These are phyloP conservation scores for Lycopodina hypogea DNA, from an alignment of 37 sponge, comb jelly and placozoan genomes.

Conservation along the genomic window DNA sequence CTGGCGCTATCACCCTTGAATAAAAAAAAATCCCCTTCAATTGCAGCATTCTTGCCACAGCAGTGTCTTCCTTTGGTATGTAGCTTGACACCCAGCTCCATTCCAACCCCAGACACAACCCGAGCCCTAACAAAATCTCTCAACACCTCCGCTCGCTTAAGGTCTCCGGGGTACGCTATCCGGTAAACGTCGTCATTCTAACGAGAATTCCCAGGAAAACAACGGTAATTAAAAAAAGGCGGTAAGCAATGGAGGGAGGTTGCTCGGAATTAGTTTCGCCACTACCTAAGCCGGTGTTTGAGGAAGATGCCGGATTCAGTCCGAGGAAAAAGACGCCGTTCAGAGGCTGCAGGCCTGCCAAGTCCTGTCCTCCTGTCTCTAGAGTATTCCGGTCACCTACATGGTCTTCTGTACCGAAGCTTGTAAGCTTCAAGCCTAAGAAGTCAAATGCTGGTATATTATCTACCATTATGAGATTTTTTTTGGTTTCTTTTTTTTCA, in stretches of 20 bases:
- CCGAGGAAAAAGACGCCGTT: conserved; percentile 73
- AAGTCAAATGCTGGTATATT: conserved; percentile 9
- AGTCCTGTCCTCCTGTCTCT: conserved; percentile 78
- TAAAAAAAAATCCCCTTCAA: conserved; percentile 52
- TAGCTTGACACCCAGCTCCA: conserved; percentile 44
- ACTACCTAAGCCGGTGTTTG: conserved; percentile 19
- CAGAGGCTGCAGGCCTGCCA: conserved; percentile 52
- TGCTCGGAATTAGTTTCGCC: background rate
- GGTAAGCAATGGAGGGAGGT: background rate
- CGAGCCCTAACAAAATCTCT: background rate
- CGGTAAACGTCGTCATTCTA: background rate
- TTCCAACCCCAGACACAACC: background rate
- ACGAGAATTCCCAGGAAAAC: background rate
- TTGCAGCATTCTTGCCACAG: conserved; percentile 43
- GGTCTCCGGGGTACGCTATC: too few species aligned
- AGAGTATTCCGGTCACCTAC: conserved; percentile 40
- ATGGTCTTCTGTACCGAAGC: conserved; percentile 2
- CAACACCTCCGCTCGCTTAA: background rate
- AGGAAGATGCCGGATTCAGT: conserved; percentile 43
- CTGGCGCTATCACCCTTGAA: conserved; percentile 32
- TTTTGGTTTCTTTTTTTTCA: too few species aligned
- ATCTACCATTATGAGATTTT: background rate
- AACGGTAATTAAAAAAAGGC: background rate
- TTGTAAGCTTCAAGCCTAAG: conserved; percentile 66
- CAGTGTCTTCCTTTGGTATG: conserved; percentile 42